phyloP scores from a whole-genome alignment of 1,140 invertebrate species.

The Lepidotrigona ventralis region DNA sequence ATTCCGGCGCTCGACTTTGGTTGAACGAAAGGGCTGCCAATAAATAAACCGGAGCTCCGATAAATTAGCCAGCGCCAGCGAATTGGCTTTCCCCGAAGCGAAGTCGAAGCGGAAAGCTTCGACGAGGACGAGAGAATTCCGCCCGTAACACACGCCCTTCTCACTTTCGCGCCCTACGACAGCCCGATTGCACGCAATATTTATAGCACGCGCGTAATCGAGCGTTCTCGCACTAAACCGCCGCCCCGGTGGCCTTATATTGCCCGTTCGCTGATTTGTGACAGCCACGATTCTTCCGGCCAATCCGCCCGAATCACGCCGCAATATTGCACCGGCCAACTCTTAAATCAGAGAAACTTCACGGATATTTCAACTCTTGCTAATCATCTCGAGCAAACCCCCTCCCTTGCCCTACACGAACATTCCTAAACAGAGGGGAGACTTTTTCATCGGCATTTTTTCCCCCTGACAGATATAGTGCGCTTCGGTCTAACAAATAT shows the following conservation, averaged over 20 bases:
- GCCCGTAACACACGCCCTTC: conserved; percentile 47
- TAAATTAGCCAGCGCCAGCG: conserved; percentile 62
- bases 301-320: conserved; percentile 31
- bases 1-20: conserved; percentile 45
- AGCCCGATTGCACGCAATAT: conserved; percentile 65
- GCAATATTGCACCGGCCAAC: conserved; percentile 49
- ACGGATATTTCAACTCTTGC: conserved; percentile 55
- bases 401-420: background rate
- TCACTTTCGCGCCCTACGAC: conserved; percentile 57
- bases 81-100: conserved; percentile 54
- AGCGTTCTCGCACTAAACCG: conserved; percentile 59
- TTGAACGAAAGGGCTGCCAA: conserved; percentile 42
- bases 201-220: conserved; percentile 66
- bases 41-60: conserved; percentile 59
- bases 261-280: conserved; percentile 60
- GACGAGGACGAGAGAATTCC: conserved; percentile 52
- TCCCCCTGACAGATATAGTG: no score
- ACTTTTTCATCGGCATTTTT: background rate
- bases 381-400: conserved; percentile 51
- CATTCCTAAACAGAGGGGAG: background rate
- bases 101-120: background rate
- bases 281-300: conserved; percentile 59
- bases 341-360: conserved; percentile 64
- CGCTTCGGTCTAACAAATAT: no score
- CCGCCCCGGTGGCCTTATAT: conserved; percentile 54